Conservation (phyloP, 2,888 invertebrate genomes). For the Uloborus plumipes region DNA sequence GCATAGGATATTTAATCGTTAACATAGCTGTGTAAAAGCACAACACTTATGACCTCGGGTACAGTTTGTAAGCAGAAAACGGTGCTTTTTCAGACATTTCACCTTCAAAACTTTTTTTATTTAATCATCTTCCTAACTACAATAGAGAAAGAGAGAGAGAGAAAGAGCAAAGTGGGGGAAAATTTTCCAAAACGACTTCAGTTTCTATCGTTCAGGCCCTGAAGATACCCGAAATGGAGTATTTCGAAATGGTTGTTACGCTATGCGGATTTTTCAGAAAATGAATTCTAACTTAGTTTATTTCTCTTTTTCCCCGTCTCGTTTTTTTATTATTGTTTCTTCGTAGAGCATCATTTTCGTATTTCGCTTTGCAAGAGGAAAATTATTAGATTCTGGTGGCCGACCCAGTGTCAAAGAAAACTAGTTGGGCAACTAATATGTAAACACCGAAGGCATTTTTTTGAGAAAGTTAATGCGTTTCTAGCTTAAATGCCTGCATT, state of each 20-base stretch:
- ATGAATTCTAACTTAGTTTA: conserved; percentile 19
- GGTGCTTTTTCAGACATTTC: conserved; percentile 31
- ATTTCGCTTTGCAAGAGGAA: no score
- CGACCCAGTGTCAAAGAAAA: no score
- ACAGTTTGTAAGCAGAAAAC: conserved; percentile 20
- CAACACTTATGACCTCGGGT: conserved; percentile 37
- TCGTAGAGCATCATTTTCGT: not conserved
- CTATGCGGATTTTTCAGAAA: conserved; percentile 32
- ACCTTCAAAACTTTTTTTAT: conserved; percentile 31
- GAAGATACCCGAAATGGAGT: conserved; percentile 28
- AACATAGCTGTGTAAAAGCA: conserved; percentile 14
- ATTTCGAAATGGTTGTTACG: not conserved
- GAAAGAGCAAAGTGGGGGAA: not conserved
- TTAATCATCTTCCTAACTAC: conserved; percentile 43
- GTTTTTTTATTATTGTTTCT: conserved; percentile 3
- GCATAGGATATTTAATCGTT: conserved; percentile 41
- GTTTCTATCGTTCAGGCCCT: conserved; percentile 18
- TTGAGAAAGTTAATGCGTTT: no score
- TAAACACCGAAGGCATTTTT: no score
- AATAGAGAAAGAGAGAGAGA: not conserved
- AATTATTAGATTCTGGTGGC: no score
- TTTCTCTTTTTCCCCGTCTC: not conserved
- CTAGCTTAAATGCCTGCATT: no score
- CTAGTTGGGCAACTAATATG: no score
- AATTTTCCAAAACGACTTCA: no score